Evolutionary conservation across 2,888 invertebrate species (phyloP).

Genomic region (Nesidiocoris tenuis): DNA sequence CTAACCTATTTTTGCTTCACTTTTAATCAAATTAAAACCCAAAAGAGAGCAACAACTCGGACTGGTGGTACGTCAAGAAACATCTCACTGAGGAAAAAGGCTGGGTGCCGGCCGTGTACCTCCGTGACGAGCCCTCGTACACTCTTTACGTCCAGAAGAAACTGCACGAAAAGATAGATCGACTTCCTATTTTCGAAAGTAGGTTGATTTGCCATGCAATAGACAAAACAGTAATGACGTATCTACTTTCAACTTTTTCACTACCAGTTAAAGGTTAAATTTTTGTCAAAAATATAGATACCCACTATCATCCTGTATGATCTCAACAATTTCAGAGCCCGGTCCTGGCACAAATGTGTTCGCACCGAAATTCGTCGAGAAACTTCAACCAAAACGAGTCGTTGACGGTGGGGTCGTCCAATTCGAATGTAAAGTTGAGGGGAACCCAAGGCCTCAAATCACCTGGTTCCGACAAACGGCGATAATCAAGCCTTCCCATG

Average conservation of each 20-base stretch:
- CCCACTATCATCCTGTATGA: too few species aligned
- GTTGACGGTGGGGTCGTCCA: conserved; percentile 92
- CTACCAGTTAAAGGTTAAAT: too few species aligned
- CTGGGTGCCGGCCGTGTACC: conserved; percentile 87
- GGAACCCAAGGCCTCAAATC: conserved; percentile 89
- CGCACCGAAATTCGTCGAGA: conserved; percentile 82
- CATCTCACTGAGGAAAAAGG: conserved; percentile 87
- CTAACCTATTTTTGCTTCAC: too few species aligned
- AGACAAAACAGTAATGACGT: background rate
- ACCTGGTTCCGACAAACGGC: conserved; percentile 96
- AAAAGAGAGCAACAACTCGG: conserved; percentile 74
- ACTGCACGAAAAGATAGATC: conserved; percentile 86
- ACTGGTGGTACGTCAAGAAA: conserved; percentile 92
- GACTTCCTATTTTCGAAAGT: conserved; percentile 90
- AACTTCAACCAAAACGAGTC: conserved; percentile 78
- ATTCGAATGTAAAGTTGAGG: conserved; percentile 96
- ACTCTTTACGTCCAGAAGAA: conserved; percentile 81
- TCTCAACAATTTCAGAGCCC: too few species aligned
- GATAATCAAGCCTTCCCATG: conserved; percentile 84
- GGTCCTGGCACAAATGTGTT: conserved; percentile 72
- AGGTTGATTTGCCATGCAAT: conserved; percentile 56
- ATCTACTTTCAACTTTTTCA: background rate
- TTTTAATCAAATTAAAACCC: too few species aligned
- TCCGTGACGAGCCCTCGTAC: conserved; percentile 80
- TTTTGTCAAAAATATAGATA: too few species aligned